phyloP scores from a whole-genome alignment of 1,140 invertebrate species.

The Meloidogyne floridensis region DNA sequence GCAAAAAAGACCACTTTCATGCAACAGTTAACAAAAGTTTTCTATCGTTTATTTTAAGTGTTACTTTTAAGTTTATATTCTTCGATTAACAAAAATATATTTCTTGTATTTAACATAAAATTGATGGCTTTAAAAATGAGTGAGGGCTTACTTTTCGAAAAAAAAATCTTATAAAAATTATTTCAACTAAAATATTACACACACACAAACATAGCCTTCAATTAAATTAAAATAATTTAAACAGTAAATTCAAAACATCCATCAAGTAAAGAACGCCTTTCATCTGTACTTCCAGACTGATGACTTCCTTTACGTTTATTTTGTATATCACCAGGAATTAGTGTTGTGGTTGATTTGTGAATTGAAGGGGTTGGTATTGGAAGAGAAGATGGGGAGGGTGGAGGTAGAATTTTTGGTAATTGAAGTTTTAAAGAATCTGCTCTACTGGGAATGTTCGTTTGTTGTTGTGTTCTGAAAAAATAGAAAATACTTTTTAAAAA shows the following conservation, averaged over 20 bases:
- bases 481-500: no score
- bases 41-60: no score
- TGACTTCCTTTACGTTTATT: slow-evolving; percentile 9
- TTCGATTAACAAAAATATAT: no score
- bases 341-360: neutral
- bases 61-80: no score
- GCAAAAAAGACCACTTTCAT: no score
- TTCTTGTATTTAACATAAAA: no score
- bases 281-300: slow-evolving; percentile 28
- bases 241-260: slow-evolving; percentile 55
- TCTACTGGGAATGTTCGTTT: neutral
- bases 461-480: neutral
- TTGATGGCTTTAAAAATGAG: no score
- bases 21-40: no score
- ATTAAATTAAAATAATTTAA: slow-evolving; percentile 16
- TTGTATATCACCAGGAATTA: neutral
- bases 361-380: neutral
- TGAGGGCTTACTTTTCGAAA: neutral
- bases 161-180: neutral
- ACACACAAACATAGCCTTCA: neutral
- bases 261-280: slow-evolving; percentile 50
- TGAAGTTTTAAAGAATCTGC: neutral
- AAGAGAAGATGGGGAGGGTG: neutral
- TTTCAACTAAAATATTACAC: no score
- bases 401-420: neutral